phyloP scores from a whole-genome alignment of 2,797 vertebrate genomes.

The Holocentrus rufus region DNA sequence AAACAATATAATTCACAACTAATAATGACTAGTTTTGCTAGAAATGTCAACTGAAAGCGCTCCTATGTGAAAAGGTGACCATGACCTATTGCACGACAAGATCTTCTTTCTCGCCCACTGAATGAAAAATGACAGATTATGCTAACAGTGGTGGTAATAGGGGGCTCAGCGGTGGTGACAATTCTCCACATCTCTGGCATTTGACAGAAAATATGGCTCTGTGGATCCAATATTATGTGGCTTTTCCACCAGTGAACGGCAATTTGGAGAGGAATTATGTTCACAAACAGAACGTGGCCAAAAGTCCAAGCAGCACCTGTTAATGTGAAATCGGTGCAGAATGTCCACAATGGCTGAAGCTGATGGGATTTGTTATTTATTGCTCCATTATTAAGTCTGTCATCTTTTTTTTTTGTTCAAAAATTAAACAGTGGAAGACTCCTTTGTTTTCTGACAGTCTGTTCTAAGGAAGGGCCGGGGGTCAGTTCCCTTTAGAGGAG shows the following conservation, averaged over 20 bases:
- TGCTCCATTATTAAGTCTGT: too few relatives aligned
- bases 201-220: conserved; percentile 9
- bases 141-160: conserved; percentile 26
- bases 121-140: conserved; percentile 54
- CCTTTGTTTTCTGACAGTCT: too few relatives aligned
- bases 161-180: conserved; percentile 27
- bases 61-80: conserved; percentile 25
- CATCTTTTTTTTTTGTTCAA: too few relatives aligned
- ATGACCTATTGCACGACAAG: conserved; percentile 3
- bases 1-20: neutral
- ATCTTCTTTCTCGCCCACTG: conserved; percentile 7
- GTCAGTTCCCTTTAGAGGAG: too few relatives aligned
- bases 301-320: neutral
- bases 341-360: too few relatives aligned
- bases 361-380: too few relatives aligned
- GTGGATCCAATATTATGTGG: neutral
- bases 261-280: neutral
- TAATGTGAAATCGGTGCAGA: neutral
- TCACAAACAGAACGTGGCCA: neutral
- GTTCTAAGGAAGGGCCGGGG: too few relatives aligned
- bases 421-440: too few relatives aligned
- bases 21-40: neutral
- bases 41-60: neutral
- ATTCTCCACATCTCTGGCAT: conserved; percentile 25
- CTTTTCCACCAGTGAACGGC: neutral